Evolutionary conservation across 1,140 invertebrate species (phyloP), one percentile per base, ranked within the genome.

Genomic region (Thaumatotibia leucotreta): DNA sequence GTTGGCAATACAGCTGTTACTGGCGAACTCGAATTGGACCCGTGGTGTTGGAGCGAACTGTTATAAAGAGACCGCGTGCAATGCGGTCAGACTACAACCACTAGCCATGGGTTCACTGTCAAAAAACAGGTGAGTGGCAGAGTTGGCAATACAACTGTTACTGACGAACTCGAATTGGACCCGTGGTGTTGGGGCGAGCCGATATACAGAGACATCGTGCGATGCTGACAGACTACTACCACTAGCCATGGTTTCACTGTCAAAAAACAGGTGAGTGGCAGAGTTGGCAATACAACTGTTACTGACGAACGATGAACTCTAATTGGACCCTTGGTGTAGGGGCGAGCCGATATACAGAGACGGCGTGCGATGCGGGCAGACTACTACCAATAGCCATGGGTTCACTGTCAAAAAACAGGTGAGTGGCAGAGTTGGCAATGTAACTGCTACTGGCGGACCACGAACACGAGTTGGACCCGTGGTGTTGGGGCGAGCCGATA

Each of bases 131-230:
- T 96, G 79, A 71, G n/a, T n/a, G n/a, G n/a, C n/a, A n/a, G n/a
- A n/a, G n/a, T n/a, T n/a, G n/a, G n/a, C n/a, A n/a, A n/a, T n/a
- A n/a, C n/a, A n/a, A n/a, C n/a, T n/a, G n/a, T n/a, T n/a, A n/a
- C n/a, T 74, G 49, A 63, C 31, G 97, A 99, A 91, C 91, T 93
- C 39, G 97, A 99, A 72, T 94, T 95, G 11, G 98, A 99, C 88
- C 91, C 96, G 20, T 99, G 98, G 97, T 96, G 97, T 49, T 99
- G 97, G 96, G 98, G 98, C 63, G 99, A 99, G 84, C 97, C 98
- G 0, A 99, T 99, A 77, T 99, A 96, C 83, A 89, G 96, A 64
- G 93, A 98, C 89, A 97, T 97, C 17, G 94, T 95, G 81, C 96
- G 96, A 88, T 97, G 96, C 75, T 99, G 99, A 0, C 94, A 96